These are phyloP conservation scores for Rhamnusium bicolor DNA, from an alignment of 2,888 invertebrate genomes.

Conservation along the genomic window DNA sequence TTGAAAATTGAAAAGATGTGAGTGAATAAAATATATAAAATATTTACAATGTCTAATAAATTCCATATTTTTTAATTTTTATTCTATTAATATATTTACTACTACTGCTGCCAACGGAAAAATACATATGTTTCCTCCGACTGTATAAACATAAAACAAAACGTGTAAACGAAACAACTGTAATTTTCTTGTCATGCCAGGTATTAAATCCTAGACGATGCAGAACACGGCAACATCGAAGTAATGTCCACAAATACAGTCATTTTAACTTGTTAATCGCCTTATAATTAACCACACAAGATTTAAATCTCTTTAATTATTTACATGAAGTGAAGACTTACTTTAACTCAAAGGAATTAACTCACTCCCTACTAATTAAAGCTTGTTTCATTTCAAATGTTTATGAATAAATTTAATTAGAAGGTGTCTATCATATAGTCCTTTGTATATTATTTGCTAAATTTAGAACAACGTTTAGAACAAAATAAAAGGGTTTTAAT, in stretches of 20 bases:
- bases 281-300: slow-evolving; percentile 33
- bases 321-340: background rate
- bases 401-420: too few species aligned
- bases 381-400: background rate
- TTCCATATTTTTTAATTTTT: too few species aligned
- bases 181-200: background rate
- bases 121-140: background rate
- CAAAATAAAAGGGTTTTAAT: too few species aligned
- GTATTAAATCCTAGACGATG: background rate
- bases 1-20: too few species aligned
- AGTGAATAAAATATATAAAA: too few species aligned
- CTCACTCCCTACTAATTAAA: background rate
- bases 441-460: too few species aligned
- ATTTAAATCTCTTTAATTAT: slow-evolving; percentile 34
- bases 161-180: background rate
- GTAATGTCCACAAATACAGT: slow-evolving; percentile 5
- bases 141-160: background rate
- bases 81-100: too few species aligned
- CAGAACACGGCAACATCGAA: background rate
- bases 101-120: too few species aligned
- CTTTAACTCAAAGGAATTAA: slow-evolving; percentile 11
- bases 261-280: slow-evolving; percentile 25
- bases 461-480: too few species aligned
- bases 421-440: too few species aligned
- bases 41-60: too few species aligned